Conservation (phyloP, 2,888 invertebrate species). For the Nematopogon swammerdamellus region DNA sequence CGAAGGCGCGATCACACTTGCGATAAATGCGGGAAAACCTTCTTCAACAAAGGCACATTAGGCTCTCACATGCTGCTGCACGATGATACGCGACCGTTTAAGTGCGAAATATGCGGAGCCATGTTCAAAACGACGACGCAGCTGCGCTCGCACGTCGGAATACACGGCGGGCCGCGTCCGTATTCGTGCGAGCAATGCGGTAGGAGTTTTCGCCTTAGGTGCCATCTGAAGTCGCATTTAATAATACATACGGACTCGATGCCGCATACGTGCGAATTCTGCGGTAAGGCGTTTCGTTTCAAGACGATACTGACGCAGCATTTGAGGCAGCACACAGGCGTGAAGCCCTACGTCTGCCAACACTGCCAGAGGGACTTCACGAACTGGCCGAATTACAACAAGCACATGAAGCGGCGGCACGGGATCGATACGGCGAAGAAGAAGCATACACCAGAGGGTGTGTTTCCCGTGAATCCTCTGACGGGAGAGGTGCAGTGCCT, state of each 20-base stretch:
- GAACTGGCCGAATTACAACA: constrained; percentile 81
- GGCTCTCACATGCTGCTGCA: constrained; percentile 44
- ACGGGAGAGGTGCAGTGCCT: constrained; percentile 29
- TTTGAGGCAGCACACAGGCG: constrained; percentile 67
- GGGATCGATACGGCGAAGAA: constrained; percentile 49
- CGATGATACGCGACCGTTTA: constrained; percentile 36
- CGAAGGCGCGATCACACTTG: constrained; percentile 40
- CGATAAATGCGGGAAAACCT: constrained; percentile 44
- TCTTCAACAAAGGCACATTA: constrained; percentile 41
- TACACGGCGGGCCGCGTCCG: constrained; percentile 42
- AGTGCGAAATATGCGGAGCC: constrained; percentile 40
- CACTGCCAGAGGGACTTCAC: constrained; percentile 71
- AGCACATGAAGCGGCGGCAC: constrained; percentile 76
- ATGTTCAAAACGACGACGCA: constrained; percentile 42
- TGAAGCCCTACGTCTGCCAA: constrained; percentile 69
- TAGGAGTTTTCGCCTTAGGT: constrained; percentile 57
- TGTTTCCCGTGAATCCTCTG: constrained; percentile 40
- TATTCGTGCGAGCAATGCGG: constrained; percentile 45
- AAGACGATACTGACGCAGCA: constrained; percentile 75
- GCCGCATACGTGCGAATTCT: constrained; percentile 74
- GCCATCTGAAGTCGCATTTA: constrained; percentile 70
- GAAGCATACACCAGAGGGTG: constrained; percentile 53
- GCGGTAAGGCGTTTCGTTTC: constrained; percentile 71
- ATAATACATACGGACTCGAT: constrained; percentile 75
- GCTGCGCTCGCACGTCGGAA: constrained; percentile 39